Conservation (phyloP, 37 sponge, comb jelly and placozoan species). For the Chondrosia reniformis region DNA sequence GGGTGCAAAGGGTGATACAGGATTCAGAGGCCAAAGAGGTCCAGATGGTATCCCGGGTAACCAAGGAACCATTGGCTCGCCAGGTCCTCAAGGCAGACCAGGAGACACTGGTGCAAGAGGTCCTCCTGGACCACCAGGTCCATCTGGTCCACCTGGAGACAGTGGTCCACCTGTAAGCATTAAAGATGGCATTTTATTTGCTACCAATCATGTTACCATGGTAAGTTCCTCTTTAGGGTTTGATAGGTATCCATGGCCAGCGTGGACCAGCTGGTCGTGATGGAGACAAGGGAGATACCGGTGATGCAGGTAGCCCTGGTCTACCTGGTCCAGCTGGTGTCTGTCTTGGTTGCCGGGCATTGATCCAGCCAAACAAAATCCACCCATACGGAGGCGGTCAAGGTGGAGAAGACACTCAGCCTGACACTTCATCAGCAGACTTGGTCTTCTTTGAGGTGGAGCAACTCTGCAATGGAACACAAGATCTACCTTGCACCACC, state of each 20-base stretch:
- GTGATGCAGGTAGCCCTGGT: neutral
- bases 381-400: slow-evolving; percentile 16
- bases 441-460: neutral
- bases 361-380: slow-evolving; percentile 18
- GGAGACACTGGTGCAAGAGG: slow-evolving; percentile 4
- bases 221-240: slow-evolving; percentile 18
- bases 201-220: no score
- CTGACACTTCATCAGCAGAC: neutral
- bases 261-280: neutral
- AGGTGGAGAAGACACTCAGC: no score
- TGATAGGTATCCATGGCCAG: neutral
- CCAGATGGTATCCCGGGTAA: neutral
- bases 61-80: neutral
- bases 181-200: no score
- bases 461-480: neutral
- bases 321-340: slow-evolving; percentile 16
- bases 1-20: neutral
- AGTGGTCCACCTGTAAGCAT: no score
- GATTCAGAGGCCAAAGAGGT: neutral
- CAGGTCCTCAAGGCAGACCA: neutral
- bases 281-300: slow-evolving; percentile 26
- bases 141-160: slow-evolving; percentile 9
- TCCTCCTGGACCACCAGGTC: neutral
- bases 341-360: slow-evolving; percentile 8
- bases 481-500: neutral